Percentiles rank a stretch among this genome's conserved stretches.
These are phyloP conservation scores for Eulemur albifrons DNA, from an alignment of 2,797 vertebrate genomes.

Conservation along the genomic window DNA sequence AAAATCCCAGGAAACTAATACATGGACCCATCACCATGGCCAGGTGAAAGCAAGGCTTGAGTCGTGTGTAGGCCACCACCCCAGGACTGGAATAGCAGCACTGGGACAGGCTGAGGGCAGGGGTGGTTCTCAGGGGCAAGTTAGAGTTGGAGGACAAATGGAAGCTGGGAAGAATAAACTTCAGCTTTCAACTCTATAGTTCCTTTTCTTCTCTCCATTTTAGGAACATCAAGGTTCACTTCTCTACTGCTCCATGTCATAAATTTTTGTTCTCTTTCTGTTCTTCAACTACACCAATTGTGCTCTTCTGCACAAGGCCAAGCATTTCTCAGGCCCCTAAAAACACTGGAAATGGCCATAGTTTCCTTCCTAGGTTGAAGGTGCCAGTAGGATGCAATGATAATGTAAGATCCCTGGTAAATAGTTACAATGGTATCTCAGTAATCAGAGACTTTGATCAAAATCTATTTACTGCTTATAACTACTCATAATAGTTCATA, in stretches of 20 bases:
- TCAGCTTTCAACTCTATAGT: background rate
- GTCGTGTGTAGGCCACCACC: background rate
- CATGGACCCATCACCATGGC: background rate
- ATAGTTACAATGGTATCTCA: background rate
- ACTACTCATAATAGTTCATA: background rate
- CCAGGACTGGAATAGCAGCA: background rate
- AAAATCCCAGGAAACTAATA: background rate
- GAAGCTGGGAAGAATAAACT: background rate
- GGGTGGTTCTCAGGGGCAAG: background rate
- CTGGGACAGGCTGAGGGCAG: background rate
- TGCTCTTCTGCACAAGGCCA: background rate
- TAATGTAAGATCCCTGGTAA: background rate
- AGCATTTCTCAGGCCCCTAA: background rate
- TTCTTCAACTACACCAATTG: background rate
- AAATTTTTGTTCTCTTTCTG: background rate
- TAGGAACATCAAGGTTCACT: background rate
- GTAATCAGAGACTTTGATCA: background rate
- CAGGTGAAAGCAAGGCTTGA: background rate
- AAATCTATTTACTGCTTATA: conserved; percentile 2
- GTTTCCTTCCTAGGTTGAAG: background rate
- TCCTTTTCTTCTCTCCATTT: background rate
- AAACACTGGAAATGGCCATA: background rate
- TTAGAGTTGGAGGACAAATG: background rate
- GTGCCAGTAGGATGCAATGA: background rate
- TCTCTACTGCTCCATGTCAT: background rate